Evolutionary conservation across 1,140 invertebrate genomes (phyloP), one percentile per base, ranked within the genome.

Genomic region (Caenorhabditis brenneri): DNA sequence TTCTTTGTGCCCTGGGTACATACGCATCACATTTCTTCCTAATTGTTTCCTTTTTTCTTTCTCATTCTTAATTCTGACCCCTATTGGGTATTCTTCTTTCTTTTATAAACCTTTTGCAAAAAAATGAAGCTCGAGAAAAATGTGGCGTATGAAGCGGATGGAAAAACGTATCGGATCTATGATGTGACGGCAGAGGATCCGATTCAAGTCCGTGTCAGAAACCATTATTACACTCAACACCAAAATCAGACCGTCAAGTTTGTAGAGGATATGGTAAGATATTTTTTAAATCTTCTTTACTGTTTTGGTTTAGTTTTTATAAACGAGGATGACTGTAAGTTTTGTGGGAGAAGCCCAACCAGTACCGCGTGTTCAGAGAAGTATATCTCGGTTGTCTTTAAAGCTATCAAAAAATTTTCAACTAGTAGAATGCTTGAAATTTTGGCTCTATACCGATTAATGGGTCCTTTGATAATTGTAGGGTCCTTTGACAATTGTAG

Each of bases 161-260:
- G 46, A n/a, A 83, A 83, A 31, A 33, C 53, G 22, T 82, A 81
- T 24, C 36, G 85, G 12, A 31, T 85, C 15, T 87, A 87, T 79
- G 82, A 84, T 24, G 83, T 74, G 7, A 79, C 79, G 5, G 51
- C 84, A 9, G 55, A 81, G 55, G 85, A 88, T 48, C 60, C 65
- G n/a, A 83, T 88, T 51, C 87, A 88, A 69, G 24, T 55, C 7
- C 55, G 87, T 19, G 87, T 88, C 29, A 82, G 65, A 46, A 80
- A 79, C 19, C 87, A 88, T 69, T 88, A 88, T 74, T 81, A 80
- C 65, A 79, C 49, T 31, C 85, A 87, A 55, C 87, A 88, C 46
- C 31, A 53, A 22, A 79, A 51, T 31, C 87, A 88, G 36, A 88
- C 87, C 22, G 85, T 88, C 5, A 81, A 86, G n/a, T 88, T 88